Evolutionary conservation across 2,888 invertebrate species (phyloP).

Genomic region (Xanthorhoe designata): DNA sequence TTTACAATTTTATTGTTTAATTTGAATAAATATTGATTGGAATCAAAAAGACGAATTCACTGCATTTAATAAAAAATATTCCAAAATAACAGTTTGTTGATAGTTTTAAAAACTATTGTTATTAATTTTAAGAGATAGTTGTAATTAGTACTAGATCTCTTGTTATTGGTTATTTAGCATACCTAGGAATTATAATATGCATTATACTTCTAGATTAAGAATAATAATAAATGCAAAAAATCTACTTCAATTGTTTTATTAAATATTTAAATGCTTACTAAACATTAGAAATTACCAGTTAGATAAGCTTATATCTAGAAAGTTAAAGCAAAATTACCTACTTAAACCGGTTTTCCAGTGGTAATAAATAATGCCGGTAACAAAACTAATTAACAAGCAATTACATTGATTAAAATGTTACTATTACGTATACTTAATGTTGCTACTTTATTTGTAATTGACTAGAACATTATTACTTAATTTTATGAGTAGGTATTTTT

Average conservation of each 20-base stretch:
- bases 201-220: not conserved
- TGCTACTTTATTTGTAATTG: not conserved
- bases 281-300: not conserved
- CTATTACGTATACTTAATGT: not conserved
- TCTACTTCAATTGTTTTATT: not conserved
- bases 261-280: not conserved
- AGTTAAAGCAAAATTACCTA: not conserved
- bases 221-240: conserved; percentile 1
- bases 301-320: not conserved
- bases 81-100: not conserved
- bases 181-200: conserved; percentile 11
- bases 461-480: not conserved
- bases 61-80: not conserved
- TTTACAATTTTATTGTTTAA: not conserved
- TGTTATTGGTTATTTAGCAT: conserved; percentile 17
- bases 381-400: not conserved
- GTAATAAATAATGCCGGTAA: not conserved
- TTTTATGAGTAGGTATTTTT: not conserved
- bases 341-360: not conserved
- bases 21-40: too few species aligned
- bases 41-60: not conserved
- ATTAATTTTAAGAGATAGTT: conserved; percentile 39
- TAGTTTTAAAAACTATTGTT: conserved; percentile 15
- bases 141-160: conserved; percentile 42
- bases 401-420: not conserved